Percentiles rank a stretch among this genome's conserved stretches.
These are phyloP conservation scores for Brachionus angularis DNA, from an alignment of 1,140 invertebrate genomes.

Conservation along the genomic window DNA sequence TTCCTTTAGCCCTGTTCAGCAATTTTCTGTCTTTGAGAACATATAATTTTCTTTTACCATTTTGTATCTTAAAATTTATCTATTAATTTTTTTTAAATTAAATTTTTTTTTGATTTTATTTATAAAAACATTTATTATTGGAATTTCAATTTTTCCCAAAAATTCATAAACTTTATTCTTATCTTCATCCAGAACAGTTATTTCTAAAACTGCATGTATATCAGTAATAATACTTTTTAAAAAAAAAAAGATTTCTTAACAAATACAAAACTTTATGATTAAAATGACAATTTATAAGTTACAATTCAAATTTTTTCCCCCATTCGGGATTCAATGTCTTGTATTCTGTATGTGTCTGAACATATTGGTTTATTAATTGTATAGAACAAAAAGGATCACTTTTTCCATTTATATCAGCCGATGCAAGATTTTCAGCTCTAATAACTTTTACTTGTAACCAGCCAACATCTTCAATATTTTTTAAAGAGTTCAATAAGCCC, in stretches of 20 bases:
- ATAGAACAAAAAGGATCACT: constrained; percentile 93
- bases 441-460: constrained; percentile 56
- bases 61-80: constrained; percentile 66
- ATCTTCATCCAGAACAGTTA: constrained; percentile 98
- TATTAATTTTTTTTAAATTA: not conserved
- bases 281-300: constrained; percentile 60
- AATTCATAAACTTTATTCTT: constrained; percentile 96
- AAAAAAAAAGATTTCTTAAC: constrained; percentile 48
- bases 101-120: constrained; percentile 46
- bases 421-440: constrained; percentile 11
- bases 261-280: not conserved
- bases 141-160: constrained; percentile 84
- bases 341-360: constrained; percentile 97
- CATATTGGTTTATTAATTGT: constrained; percentile 83
- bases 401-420: constrained; percentile 58
- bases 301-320: constrained; percentile 99
- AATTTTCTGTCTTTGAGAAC: constrained; percentile 93
- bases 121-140: constrained; percentile 64
- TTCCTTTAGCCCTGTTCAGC: constrained; percentile 78
- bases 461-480: constrained; percentile 56
- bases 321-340: constrained; percentile 91
- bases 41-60: constrained; percentile 90
- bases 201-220: constrained; percentile 86
- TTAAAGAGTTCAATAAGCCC: constrained; percentile 54
- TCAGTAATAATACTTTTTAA: constrained; percentile 84